These are phyloP conservation scores for Lamproptera curius DNA, from an alignment of 2,888 invertebrate genomes.

Conservation along the genomic window DNA sequence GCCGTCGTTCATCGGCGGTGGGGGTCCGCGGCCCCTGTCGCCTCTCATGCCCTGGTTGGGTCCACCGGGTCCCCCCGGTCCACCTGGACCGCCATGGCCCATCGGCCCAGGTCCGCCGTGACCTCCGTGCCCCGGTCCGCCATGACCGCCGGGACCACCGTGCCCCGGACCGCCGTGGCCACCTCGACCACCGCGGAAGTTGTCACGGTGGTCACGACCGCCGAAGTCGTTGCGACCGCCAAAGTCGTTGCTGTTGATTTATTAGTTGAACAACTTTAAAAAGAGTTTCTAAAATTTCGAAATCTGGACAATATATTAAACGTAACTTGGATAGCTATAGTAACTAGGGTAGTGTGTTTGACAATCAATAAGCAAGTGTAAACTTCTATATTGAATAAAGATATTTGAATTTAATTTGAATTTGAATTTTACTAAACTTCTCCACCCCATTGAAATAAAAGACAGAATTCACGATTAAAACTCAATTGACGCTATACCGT, in stretches of 20 bases:
- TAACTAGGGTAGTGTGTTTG: too few relatives aligned
- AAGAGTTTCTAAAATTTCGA: too few relatives aligned
- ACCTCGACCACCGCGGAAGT: constrained; percentile 37
- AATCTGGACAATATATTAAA: too few relatives aligned
- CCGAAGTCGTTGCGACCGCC: constrained; percentile 8
- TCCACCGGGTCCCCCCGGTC: constrained; percentile 18
- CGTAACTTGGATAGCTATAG: too few relatives aligned
- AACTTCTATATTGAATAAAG: too few relatives aligned
- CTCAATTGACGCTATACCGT: too few relatives aligned
- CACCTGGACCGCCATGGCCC: constrained; percentile 28
- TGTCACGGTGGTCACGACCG: constrained; percentile 25
- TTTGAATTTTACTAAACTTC: too few relatives aligned
- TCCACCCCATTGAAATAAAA: too few relatives aligned
- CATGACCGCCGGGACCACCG: constrained; percentile 30
- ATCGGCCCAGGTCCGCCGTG: constrained; percentile 33
- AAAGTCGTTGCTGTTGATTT: constrained; percentile 3
- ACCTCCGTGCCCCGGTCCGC: constrained; percentile 33
- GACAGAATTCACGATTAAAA: too few relatives aligned
- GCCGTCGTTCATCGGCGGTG: constrained; percentile 25
- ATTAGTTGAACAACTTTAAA: too few relatives aligned
- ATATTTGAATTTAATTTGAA: too few relatives aligned
- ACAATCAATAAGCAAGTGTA: too few relatives aligned
- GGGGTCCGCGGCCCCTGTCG: constrained; percentile 26
- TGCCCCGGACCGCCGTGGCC: constrained; percentile 34
- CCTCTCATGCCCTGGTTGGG: constrained; percentile 15